Evolutionary conservation across 2,797 vertebrate species (phyloP), one percentile per base, ranked within the genome.

Genomic region (Loris lydekkerianus): DNA sequence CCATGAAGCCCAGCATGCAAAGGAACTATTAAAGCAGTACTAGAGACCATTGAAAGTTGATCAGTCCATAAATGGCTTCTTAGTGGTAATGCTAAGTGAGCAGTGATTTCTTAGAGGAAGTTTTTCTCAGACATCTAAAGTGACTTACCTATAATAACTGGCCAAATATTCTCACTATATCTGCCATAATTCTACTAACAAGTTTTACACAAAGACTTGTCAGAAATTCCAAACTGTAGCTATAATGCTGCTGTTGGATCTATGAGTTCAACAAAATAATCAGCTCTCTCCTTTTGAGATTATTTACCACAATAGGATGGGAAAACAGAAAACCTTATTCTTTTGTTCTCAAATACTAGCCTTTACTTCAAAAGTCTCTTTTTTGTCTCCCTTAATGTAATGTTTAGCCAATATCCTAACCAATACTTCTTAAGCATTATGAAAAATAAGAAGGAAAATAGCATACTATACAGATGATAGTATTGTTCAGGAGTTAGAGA

Each of bases 201-300:
- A 80, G 11, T 78, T 76, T 93, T 70, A 93, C 5, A 63, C 14
- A 86, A 84, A 93, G 23, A 20, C 21, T 8, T 89, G 9, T 53
- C 69, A 83, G 49, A 72, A 73, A 58, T 25, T 25, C 49, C 40
- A 75, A 70, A 60, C 75, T 81, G 17, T 81, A 88, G 11, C n/a
- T n/a, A 49, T 29, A 40, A 76, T 67, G 17, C 15, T 73, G 6
- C 46, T 83, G 43, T 81, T 56, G 31, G 63, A 91, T 86, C 63
- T 29, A 46, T 72, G 49, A 77, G 25, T 56, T 80, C 53, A 95
- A 81, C 77, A 46, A 14, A 2, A 73, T 87, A 83, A 78, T 61
- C 9, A 85, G 7, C 43, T 90, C 5, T 93, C 61, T 86, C 65
- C 83, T 95, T 89, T 67, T 67, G 93, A 92, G 53, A 61, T 60